Conservation (phyloP, 2,113 vertebrate species). For the Leucopsar rothschildi region DNA sequence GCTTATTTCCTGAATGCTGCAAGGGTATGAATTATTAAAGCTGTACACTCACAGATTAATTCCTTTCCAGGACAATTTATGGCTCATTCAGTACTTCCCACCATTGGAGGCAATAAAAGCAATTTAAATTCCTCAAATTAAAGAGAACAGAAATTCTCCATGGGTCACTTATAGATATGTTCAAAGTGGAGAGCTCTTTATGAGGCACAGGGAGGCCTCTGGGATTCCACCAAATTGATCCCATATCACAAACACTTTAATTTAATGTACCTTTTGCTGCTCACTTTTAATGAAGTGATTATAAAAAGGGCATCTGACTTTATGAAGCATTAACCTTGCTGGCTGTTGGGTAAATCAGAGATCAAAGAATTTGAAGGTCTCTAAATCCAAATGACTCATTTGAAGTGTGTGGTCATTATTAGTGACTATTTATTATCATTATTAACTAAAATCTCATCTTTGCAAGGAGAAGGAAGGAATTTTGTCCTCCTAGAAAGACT, state of each 20-base stretch:
- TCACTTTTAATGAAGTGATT: constrained; percentile 63
- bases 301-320: constrained; percentile 54
- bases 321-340: constrained; percentile 65
- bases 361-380: constrained; percentile 17
- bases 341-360: constrained; percentile 19
- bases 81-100: background rate
- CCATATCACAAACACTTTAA: constrained; percentile 54
- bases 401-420: background rate
- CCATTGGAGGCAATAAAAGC: constrained; percentile 36
- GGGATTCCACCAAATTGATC: constrained; percentile 55
- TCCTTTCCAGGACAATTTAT: constrained; percentile 20
- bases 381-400: background rate
- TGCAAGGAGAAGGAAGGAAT: background rate
- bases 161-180: constrained; percentile 33
- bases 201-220: constrained; percentile 11
- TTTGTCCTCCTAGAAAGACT: background rate
- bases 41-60: background rate
- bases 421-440: background rate
- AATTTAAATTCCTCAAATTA: constrained; percentile 49
- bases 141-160: constrained; percentile 43
- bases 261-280: constrained; percentile 56
- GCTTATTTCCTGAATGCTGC: background rate
- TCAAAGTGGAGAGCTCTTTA: constrained; percentile 55
- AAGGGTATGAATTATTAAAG: background rate
- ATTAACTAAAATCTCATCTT: background rate